These are phyloP conservation scores for Micromys minutus DNA, from an alignment of 2,113 vertebrate genomes.

Conservation along the genomic window DNA sequence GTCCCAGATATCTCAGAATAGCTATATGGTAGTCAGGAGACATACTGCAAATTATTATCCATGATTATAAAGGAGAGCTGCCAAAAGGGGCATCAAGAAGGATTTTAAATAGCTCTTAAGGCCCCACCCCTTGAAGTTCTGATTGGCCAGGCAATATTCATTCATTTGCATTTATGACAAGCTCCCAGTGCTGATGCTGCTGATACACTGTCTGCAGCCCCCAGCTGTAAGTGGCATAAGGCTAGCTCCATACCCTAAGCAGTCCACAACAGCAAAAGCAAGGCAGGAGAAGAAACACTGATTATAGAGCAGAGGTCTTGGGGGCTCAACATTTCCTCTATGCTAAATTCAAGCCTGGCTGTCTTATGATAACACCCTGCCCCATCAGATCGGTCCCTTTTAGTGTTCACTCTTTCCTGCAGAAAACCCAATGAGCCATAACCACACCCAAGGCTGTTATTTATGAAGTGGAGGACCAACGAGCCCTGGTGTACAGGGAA, in stretches of 20 bases:
- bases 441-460: constrained; percentile 74
- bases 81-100: not conserved
- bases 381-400: constrained; percentile 61
- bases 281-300: not conserved
- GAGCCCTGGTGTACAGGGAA: constrained; percentile 69
- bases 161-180: not conserved
- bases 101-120: not conserved
- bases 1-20: not conserved
- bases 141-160: not conserved
- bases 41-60: not conserved
- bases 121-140: not conserved
- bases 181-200: rapidly evolving
- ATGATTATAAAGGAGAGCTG: not conserved
- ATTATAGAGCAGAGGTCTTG: not conserved
- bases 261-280: too few relatives aligned
- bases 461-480: constrained; percentile 77
- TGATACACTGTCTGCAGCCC: not conserved
- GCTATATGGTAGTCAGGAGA: not conserved
- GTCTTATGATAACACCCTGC: constrained; percentile 38
- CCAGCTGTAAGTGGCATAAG: not conserved
- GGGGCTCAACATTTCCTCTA: not conserved
- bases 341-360: constrained; percentile 5
- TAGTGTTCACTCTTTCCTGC: constrained; percentile 69
- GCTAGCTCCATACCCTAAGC: rapidly evolving
- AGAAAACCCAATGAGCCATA: constrained; percentile 69